Conservation (phyloP, 2,113 vertebrate genomes). For the Artemisiospiza belli region DNA sequence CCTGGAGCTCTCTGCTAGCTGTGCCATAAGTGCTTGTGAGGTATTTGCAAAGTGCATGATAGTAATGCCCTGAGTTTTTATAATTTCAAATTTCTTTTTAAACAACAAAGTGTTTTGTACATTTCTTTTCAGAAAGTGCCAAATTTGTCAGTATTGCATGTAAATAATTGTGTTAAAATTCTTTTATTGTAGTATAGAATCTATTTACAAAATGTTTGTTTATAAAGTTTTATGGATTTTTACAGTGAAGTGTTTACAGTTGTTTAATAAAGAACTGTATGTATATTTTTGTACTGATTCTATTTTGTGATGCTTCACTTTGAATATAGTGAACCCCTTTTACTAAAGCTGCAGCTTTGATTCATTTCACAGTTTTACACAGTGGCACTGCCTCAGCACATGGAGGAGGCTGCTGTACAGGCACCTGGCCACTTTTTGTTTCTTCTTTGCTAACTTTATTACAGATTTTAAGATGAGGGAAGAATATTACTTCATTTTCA, state of each 20-base stretch:
- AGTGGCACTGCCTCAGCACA: accelerated
- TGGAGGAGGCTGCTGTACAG: accelerated
- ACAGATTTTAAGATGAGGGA: background rate
- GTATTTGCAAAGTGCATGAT: conserved; percentile 86
- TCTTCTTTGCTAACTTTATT: background rate
- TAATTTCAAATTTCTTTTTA: conserved; percentile 82
- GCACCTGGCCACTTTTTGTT: background rate
- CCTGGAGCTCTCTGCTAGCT: conserved; percentile 75
- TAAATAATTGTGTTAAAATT: conserved; percentile 94
- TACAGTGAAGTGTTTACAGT: conserved; percentile 97
- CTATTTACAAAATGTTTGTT: conserved; percentile 90
- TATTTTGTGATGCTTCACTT: conserved; percentile 74
- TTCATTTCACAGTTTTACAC: background rate
- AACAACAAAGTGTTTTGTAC: conserved; percentile 84
- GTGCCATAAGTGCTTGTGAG: conserved; percentile 85
- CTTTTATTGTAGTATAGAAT: conserved; percentile 86
- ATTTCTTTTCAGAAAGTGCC: conserved; percentile 92
- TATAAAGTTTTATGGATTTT: conserved; percentile 90
- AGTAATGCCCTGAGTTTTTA: conserved; percentile 82
- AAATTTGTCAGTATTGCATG: conserved; percentile 94
- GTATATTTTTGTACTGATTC: conserved; percentile 85
- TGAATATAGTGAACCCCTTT: background rate
- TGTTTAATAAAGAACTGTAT: conserved; percentile 92
- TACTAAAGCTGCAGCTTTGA: background rate
- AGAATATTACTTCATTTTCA: background rate